These are phyloP conservation scores for Diprion similis DNA, from an alignment of 1,140 invertebrate species.

Conservation along the genomic window DNA sequence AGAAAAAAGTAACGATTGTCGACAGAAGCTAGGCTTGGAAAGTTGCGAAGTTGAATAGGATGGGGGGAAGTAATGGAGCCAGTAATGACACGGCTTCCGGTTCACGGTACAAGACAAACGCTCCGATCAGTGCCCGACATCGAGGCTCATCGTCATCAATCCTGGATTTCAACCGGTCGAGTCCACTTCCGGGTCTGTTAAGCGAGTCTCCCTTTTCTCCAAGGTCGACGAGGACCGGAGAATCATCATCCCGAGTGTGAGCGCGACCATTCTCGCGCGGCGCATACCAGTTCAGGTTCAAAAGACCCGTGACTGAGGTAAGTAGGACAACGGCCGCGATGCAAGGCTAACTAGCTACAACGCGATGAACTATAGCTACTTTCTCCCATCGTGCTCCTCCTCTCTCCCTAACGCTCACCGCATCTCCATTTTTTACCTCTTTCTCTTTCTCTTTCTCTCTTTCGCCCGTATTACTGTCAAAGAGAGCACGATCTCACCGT, in stretches of 20 bases:
- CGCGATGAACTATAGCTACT: slow-evolving; percentile 35
- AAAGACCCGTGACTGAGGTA: slow-evolving; percentile 20
- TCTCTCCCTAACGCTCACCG: not conserved
- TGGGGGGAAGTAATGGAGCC: not conserved
- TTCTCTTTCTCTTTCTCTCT: not conserved
- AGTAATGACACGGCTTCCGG: not conserved
- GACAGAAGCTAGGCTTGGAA: too few species aligned
- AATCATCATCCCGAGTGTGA: not conserved
- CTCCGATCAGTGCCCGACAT: not conserved
- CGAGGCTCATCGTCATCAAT: not conserved
- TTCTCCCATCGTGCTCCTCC: slow-evolving; percentile 43
- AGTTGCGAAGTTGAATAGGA: not conserved
- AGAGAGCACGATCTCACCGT: too few species aligned
- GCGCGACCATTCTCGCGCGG: not conserved
- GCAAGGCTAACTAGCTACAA: slow-evolving; percentile 55
- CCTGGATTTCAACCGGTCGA: not conserved
- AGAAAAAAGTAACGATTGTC: not conserved
- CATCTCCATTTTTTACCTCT: not conserved
- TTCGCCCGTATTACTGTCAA: too few species aligned
- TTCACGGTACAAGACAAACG: not conserved
- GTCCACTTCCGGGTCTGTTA: not conserved
- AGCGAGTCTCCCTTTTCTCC: not conserved
- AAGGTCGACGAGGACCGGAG: not conserved
- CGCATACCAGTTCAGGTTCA: not conserved
- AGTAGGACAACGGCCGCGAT: slow-evolving; percentile 56